Base-by-base conservation (phyloP, 2,888 invertebrate species). In the Meandrusa payeni region DNA sequence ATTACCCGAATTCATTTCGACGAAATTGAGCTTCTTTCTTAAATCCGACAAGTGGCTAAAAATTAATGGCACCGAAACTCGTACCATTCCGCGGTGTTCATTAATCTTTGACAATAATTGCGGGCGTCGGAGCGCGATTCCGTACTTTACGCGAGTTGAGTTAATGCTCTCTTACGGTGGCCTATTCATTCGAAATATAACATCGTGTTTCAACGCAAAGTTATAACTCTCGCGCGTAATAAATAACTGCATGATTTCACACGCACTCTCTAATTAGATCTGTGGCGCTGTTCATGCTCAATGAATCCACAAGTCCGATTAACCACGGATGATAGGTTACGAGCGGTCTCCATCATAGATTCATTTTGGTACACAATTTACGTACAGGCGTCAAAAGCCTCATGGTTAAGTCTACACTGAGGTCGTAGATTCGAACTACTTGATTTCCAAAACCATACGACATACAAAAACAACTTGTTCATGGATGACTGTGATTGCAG, bases 141-240 rank as follows among this genome's bases (percentile, higher is more conserved):
- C 71, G 61, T 69, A 69, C 72, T 73, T 72, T 61, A 59, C 64
- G 51, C 42, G 60, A 70, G 71, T 65, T 61, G 70, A 75, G 69
- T 78, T 70, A 77, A 76, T 70, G 68, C 67, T 72, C 71, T 67
- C 64, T 70, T 69, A 63, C 64, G 47, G 51, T 54, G 54, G 71
- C 63, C 73, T 73, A 75, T 80, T 81, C 78, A 77, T 76, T 79
- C 69, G 69, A 67, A 77, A 79, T 74, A 69, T 64, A 76, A 71
- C 72, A 67, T 64, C 71, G 64, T 65, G 69, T 69, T 70, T 48
- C 60, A 52, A 46, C 51, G 57, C 55, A 57, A 66, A 68, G 65
- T 70, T 70, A 59, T 61, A 64, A 64, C 61, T 60, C 59, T 48
- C 50, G 48, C 41, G 46, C 59, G 66, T 65, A 55, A 69, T 73